Evolutionary conservation across 2,797 vertebrate genomes (phyloP), one percentile per base, ranked within the genome.

Genomic region (Heterohyrax brucei): DNA sequence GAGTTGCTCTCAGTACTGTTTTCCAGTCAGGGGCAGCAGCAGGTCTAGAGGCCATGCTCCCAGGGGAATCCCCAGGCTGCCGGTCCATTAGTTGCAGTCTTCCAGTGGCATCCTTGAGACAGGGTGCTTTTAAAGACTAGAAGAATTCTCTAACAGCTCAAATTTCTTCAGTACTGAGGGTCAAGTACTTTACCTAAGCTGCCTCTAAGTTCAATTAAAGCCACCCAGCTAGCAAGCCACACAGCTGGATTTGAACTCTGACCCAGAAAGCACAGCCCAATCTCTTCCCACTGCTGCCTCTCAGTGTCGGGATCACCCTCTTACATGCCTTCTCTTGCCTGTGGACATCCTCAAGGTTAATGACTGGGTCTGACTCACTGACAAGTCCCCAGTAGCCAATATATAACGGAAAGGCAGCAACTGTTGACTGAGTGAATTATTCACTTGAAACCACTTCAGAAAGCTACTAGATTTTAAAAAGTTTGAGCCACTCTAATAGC

Each of bases 391-490:
- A 2, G 46, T 9, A 78, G 18, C 33, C 56, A 85, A 28, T 3
- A 75, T 3, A 30, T 33, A 46, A 93, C 26, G 86, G 59, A 70
- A 73, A 66, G 10, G 59, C 46, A 5, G 24, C 39, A 75, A 66
- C 39, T 10, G 19, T 14, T n/a, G n/a, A 33, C 30, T 0, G 0
- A 84, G 44, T 50, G 5, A 80, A 76, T 66, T 13, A 84, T 6
- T 28, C 30, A 16, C 10, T 39, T 87, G 59, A 76, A 76, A 91
- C 85, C 26, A 76, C 19, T 83, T 59, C 64, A 76, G 56, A 73
- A 76, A 78, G 64, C n/a, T 12, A 62, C 50, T 72, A 56, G 77
- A 73, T 82, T 72, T 92, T 87, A 64, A 75, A 56, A 91, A 94
- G 26, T 53, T n/a, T 3, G 21, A 64, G 75, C 9, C 30, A 50